Evolutionary conservation across 2,113 vertebrate genomes (phyloP).

Genomic region (Xiphorhynchus elegans): DNA sequence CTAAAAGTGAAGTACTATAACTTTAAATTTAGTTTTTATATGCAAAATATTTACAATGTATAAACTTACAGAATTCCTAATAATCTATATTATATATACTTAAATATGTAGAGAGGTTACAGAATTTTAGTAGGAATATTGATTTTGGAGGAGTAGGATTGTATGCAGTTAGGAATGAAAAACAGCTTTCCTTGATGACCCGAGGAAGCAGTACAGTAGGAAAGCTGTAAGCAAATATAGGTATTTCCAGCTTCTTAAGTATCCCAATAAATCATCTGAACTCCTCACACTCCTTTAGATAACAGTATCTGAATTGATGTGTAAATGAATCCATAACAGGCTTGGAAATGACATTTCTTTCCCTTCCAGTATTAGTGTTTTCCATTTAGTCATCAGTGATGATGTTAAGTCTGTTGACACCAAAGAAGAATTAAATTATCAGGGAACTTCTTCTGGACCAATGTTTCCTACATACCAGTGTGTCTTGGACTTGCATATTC

Average conservation of each 20-base stretch:
- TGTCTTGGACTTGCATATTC: not conserved
- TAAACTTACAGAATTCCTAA: conserved; percentile 72
- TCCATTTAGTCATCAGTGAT: not conserved
- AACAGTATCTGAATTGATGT: not conserved
- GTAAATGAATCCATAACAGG: not conserved
- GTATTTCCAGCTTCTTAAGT: not conserved
- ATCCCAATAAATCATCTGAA: not conserved
- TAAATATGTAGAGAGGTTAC: conserved; percentile 4
- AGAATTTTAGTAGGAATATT: not conserved
- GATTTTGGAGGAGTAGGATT: not conserved
- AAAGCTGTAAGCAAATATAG: not conserved
- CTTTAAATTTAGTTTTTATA: conserved; percentile 65
- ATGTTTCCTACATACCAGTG: not conserved
- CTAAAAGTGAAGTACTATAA: not conserved
- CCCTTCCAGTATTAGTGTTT: not conserved
- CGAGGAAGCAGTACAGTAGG: not conserved
- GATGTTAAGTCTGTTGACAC: not conserved
- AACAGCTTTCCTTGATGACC: not conserved
- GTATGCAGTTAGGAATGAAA: not conserved
- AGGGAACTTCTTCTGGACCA: not conserved
- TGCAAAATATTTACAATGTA: conserved; percentile 82
- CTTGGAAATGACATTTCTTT: not conserved
- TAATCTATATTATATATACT: conserved; percentile 75
- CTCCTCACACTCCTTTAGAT: not conserved
- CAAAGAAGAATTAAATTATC: not conserved